These are phyloP conservation scores for Muraenolepis orangiensis DNA, from an alignment of 2,797 vertebrate genomes.

Conservation along the genomic window DNA sequence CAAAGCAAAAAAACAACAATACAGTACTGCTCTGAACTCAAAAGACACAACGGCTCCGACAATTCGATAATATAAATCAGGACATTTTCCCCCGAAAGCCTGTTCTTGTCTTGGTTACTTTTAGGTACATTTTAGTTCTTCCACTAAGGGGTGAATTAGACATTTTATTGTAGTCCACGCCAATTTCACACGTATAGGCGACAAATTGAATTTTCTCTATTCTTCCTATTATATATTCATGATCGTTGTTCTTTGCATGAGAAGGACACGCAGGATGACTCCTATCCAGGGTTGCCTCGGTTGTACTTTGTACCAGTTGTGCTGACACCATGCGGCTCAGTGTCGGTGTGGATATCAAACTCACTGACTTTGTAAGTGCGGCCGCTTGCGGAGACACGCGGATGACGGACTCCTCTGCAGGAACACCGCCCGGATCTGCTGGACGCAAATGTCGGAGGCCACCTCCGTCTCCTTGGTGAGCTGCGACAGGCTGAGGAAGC, in stretches of 20 bases:
- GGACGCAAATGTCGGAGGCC: slow-evolving; percentile 73
- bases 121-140: neutral
- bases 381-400: slow-evolving; percentile 19
- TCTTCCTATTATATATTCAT: neutral
- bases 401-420: slow-evolving; percentile 12
- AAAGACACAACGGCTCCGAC: neutral
- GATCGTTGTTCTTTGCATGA: neutral
- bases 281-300: no score
- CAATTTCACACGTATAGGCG: neutral
- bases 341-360: neutral
- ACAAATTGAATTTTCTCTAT: neutral
- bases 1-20: no score
- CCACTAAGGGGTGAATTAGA: neutral
- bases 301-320: neutral
- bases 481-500: slow-evolving; percentile 83
- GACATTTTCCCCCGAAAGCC: neutral
- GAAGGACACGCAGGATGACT: no score
- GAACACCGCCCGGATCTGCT: slow-evolving; percentile 74
- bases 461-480: slow-evolving; percentile 80
- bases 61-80: neutral
- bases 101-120: neutral
- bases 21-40: neutral
- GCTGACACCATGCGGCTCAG: neutral
- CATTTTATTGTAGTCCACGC: neutral
- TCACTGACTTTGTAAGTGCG: slow-evolving; percentile 12